Evolutionary conservation across 2,888 invertebrate genomes (phyloP), one percentile per base, ranked within the genome.

Genomic region (Odontothrips loti): DNA sequence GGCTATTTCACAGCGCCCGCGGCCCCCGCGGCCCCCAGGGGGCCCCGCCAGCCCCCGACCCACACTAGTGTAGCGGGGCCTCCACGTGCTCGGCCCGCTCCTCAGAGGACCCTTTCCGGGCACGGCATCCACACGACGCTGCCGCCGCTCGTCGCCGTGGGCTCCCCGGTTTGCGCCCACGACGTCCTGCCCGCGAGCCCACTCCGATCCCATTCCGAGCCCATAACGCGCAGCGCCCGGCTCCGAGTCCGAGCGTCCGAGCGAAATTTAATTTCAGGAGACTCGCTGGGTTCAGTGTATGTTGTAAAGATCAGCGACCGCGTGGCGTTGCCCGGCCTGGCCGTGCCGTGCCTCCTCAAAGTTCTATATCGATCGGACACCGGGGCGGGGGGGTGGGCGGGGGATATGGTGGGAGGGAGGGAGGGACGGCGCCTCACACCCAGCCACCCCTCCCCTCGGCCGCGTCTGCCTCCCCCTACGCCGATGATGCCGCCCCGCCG

Each of bases 301-400:
- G 58, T 58, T 12, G 68, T 75, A 75, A 27, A 27, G 68, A 75
- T 75, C 68, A 75, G 27, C 68, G 68, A 75, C 68, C 68, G 68
- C 68, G 23, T 12, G 23, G 68, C 68, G 23, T 23, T 23, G 68
- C 68, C 23, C 23, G n/a, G 23, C 68, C 68, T 23, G 2, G 34
- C 34, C 34, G 34, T 43, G 34, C 34, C 34, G 34, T 75, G 68
- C 68, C 68, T 75, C 27, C 58, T 58, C 58, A 58, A 58, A 58
- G 58, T 75, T 75, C 68, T 75, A 75, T 75, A 75, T 75, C 68
- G 68, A 75, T 75, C 68, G 58, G 20, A 20, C 68, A 27, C 23
- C 68, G 68, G 8, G 68, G 27, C 68, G 68, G 58, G 17, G 68
- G 68, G 23, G 27, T 27, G 68, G 23, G 68, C 58, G 58, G 58